These are phyloP conservation scores for Diadema setosum DNA, from an alignment of 35 echinoderm and acorn worm species.

Conservation along the genomic window DNA sequence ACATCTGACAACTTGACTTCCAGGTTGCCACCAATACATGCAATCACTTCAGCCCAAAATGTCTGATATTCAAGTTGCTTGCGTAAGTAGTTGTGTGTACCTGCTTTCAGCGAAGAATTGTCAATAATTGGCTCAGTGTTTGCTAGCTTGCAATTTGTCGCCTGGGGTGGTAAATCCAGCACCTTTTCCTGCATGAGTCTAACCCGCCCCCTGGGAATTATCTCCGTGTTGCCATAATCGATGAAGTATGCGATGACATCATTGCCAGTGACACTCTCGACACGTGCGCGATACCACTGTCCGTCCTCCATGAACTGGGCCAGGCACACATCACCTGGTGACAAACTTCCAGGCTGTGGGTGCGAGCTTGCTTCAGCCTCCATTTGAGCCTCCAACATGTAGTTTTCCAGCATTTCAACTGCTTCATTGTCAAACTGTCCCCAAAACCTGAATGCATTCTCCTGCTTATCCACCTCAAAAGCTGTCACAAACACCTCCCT, in stretches of 20 bases:
- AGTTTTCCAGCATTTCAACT: slow-evolving; percentile 2
- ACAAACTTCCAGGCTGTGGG: neutral
- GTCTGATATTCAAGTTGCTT: slow-evolving; percentile 49
- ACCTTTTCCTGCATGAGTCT: neutral
- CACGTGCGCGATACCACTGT: slow-evolving; percentile 71
- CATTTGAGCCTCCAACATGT: neutral
- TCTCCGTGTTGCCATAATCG: slow-evolving; percentile 85
- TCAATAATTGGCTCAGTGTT: slow-evolving; percentile 45
- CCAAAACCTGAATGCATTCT: slow-evolving; percentile 37
- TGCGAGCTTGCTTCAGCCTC: neutral
- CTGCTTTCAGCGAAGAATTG: slow-evolving; percentile 43
- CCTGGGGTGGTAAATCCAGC: slow-evolving; percentile 47
- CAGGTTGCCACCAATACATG: neutral
- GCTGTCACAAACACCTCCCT: slow-evolving; percentile 55
- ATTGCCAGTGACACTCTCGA: slow-evolving; percentile 75
- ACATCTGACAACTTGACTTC: slow-evolving; percentile 45
- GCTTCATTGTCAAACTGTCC: slow-evolving; percentile 39
- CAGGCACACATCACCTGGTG: slow-evolving; percentile 42
- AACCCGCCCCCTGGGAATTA: slow-evolving; percentile 59
- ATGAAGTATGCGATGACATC: slow-evolving; percentile 88
- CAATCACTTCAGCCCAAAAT: slow-evolving; percentile 54
- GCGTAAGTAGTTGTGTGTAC: slow-evolving; percentile 53
- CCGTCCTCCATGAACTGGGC: slow-evolving; percentile 79
- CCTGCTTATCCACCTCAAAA: slow-evolving; percentile 10
- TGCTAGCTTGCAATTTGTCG: slow-evolving; percentile 59